A percentile compares a stretch with the other conserved stretches of the same genome.
These are phyloP conservation scores for Ursus arctos DNA, from an alignment of 2,113 vertebrate species.

Conservation along the genomic window DNA sequence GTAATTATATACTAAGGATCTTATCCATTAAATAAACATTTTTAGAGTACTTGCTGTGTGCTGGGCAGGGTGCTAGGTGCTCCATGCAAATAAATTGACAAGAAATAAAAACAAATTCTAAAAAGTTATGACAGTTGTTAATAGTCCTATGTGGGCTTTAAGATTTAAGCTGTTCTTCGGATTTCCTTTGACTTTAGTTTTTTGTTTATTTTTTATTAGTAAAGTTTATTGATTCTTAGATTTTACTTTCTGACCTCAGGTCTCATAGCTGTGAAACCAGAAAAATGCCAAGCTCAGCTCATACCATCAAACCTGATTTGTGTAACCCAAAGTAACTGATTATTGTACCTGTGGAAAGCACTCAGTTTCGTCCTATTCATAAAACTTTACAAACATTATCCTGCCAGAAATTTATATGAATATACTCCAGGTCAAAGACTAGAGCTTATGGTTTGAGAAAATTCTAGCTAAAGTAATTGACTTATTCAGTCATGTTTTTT, in stretches of 20 bases:
- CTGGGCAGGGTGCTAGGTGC: not conserved
- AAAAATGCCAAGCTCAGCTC: not conserved
- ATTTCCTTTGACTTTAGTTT: not conserved
- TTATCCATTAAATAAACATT: not conserved
- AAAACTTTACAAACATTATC: not conserved
- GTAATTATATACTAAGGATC: not conserved
- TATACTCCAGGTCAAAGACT: not conserved
- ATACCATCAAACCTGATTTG: not conserved
- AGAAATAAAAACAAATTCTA: slow-evolving; percentile 13
- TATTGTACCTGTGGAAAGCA: not conserved
- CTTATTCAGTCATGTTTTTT: not conserved
- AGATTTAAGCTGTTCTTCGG: not conserved
- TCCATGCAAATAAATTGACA: not conserved
- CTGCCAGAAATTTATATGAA: not conserved
- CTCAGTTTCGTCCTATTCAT: not conserved
- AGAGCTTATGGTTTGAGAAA: slow-evolving; percentile 6
- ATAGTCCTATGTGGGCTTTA: not conserved
- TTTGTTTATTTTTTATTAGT: not conserved
- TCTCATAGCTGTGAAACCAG: not conserved
- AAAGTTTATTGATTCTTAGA: slow-evolving; percentile 7
- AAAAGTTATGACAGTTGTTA: not conserved
- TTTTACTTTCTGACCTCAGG: slow-evolving; percentile 27
- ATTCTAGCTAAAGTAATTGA: slow-evolving; percentile 36
- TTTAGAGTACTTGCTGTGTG: not conserved
- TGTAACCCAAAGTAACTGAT: not conserved